A percentile compares a stretch with the other conserved stretches of the same genome.
phyloP scores from a whole-genome alignment of 1,140 invertebrate species.

The Apis cerana region DNA sequence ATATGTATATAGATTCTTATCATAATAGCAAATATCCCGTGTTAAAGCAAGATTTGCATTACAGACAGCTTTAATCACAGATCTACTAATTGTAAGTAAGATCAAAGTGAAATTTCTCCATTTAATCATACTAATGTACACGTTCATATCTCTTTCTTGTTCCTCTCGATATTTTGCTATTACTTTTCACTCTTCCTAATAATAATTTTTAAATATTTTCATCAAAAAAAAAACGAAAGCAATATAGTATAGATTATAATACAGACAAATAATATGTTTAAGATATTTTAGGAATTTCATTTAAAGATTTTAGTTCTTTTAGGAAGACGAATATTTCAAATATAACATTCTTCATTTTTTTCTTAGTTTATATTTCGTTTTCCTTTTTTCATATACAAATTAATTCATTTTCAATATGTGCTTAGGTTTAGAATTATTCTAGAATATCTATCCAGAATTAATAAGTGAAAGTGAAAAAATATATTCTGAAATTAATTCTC shows the following conservation, averaged over 20 bases:
- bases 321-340: no score
- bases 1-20: background rate
- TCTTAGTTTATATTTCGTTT: background rate
- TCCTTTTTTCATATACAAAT: background rate
- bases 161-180: background rate
- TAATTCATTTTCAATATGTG: background rate
- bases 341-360: background rate
- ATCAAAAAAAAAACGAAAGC: no score
- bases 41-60: background rate
- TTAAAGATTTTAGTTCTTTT: no score
- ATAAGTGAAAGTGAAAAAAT: constrained; percentile 6
- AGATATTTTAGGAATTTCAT: no score
- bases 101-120: background rate
- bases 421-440: background rate
- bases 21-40: background rate
- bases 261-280: no score
- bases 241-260: no score
- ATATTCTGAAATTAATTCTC: constrained; percentile 1
- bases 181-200: no score
- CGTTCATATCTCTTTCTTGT: background rate
- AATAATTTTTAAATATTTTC: no score
- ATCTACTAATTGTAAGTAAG: background rate
- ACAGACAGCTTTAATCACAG: background rate
- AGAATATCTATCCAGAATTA: background rate
- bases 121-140: background rate